Base-by-base conservation (phyloP, 2,888 invertebrate species). In the Agrochola lota region DNA sequence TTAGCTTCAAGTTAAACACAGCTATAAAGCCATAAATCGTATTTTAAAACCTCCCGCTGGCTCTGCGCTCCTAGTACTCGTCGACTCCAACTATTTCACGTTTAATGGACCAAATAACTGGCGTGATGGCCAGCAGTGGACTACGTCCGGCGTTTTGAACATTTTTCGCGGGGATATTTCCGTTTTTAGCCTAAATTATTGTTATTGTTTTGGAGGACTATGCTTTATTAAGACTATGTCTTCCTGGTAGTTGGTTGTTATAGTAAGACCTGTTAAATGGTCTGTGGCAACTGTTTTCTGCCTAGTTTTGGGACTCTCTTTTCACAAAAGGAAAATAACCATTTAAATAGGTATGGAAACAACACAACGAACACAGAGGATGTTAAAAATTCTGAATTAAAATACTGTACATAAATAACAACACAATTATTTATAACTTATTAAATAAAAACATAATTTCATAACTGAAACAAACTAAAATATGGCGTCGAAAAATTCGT, bases 81-180 rank as follows among this genome's bases (percentile, higher is more conserved):
- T 74, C 74, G 85, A 80, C 86, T 86, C 89, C 92, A 94, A 94
- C 94, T 95, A 95, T 95, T 95, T 96, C 94, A 95, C 92, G 95
- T 95, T 95, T 93, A 96, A 96, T 95, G 95, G 96, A 91, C 94
- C 95, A 94, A 94, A 94, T 95, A 95, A 94, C 94, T 93, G 94
- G 91, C 92, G 90, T 92, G 95, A 94, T 94, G 92, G 93, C 92
- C 91, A 89, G 84, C 90, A 91, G 93, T 88, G 87, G 90, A 75
- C 94, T 91, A 92, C 88, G 93, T 93, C 93, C 93, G 91, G 89
- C 89, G 89, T 91, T 94, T 93, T 93, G 91, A 91, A 92, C 92
- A 94, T 95, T 95, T 94, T 95, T 95, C 93, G 91, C 91, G 89
- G 91, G 90, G 90, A 93, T 91, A 93, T 94, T 93, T 94, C 92